A percentile compares a stretch with the other conserved stretches of the same genome.
These are phyloP conservation scores for Geococcyx californianus DNA, from an alignment of 2,113 vertebrate species.

Conservation along the genomic window DNA sequence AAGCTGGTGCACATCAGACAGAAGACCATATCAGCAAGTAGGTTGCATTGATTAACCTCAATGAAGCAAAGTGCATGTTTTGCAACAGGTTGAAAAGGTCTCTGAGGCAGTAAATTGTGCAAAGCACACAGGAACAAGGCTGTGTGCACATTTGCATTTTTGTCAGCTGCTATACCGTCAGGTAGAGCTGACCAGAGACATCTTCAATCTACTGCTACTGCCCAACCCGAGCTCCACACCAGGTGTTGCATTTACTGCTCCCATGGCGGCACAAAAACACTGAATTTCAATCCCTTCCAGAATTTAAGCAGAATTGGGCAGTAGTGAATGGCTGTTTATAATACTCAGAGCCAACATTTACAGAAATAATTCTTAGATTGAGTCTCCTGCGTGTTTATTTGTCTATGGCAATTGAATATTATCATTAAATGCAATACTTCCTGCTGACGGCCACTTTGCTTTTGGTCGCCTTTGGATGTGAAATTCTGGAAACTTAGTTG, in stretches of 20 bases:
- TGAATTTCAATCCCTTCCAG: background rate
- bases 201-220: rapidly evolving
- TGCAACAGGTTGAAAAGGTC: background rate
- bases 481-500: background rate
- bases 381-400: background rate
- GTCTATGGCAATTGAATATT: background rate
- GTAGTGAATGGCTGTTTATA: background rate
- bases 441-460: background rate
- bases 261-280: rapidly evolving
- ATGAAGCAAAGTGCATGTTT: background rate
- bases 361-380: background rate
- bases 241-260: rapidly evolving
- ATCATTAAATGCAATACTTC: background rate
- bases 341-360: background rate
- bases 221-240: background rate
- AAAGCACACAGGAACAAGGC: background rate
- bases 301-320: background rate
- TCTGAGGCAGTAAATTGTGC: background rate
- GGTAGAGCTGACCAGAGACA: background rate
- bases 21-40: background rate
- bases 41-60: rapidly evolving
- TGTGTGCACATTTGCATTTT: rapidly evolving
- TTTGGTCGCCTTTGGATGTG: background rate
- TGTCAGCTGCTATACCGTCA: rapidly evolving
- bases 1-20: background rate